phyloP scores from a whole-genome alignment of 1,140 invertebrate genomes.

The Eupristina koningsbergeri region DNA sequence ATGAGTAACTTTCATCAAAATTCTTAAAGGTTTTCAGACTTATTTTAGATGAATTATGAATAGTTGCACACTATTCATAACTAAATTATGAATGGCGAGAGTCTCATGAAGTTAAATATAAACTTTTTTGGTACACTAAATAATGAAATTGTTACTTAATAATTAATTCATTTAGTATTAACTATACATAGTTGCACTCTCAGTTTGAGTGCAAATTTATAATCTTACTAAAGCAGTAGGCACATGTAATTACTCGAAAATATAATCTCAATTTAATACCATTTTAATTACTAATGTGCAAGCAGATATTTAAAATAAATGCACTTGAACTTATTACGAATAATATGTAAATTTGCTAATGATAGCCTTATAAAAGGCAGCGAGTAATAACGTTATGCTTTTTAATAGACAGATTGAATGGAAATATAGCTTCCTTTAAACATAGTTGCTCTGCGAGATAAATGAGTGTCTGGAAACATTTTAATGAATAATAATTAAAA shows the following conservation, averaged over 20 bases:
- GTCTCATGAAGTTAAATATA: too few species aligned
- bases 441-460: too few species aligned
- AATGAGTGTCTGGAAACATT: too few species aligned
- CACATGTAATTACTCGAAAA: neutral
- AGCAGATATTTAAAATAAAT: neutral
- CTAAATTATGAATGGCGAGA: neutral
- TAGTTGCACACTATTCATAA: neutral
- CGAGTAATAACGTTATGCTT: too few species aligned
- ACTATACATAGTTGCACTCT: neutral
- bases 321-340: neutral
- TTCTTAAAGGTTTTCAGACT: too few species aligned
- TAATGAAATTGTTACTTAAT: neutral
- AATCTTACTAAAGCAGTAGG: neutral
- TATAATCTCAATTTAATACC: neutral
- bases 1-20: too few species aligned
- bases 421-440: too few species aligned
- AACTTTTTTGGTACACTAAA: neutral
- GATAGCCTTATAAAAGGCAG: neutral
- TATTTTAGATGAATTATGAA: too few species aligned
- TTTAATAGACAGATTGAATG: too few species aligned
- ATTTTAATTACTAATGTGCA: neutral
- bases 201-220: neutral
- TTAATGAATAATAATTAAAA: too few species aligned
- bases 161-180: neutral
- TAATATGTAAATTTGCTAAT: neutral